Conservation (phyloP, 2,888 invertebrate genomes). For the Baronia brevicornis region DNA sequence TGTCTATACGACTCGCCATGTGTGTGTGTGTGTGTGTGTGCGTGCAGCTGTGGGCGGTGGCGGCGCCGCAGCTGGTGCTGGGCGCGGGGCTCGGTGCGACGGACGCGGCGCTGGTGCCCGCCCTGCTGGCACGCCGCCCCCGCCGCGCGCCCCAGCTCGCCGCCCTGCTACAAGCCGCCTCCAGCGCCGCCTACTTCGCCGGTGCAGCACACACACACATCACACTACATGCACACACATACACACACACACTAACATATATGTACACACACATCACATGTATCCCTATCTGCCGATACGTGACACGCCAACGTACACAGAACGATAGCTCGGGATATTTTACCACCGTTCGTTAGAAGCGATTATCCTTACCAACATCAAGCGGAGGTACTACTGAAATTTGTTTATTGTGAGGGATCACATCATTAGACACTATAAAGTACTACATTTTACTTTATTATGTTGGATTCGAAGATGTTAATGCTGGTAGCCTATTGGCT, state of each 20-base stretch:
- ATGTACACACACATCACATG: background rate
- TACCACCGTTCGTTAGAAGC: too few relatives aligned
- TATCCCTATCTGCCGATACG: background rate
- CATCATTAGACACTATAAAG: too few relatives aligned
- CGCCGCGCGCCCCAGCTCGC: slow-evolving; percentile 39
- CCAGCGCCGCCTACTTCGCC: slow-evolving; percentile 51
- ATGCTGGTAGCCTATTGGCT: too few relatives aligned
- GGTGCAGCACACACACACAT: slow-evolving; percentile 26
- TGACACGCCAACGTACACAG: too few relatives aligned
- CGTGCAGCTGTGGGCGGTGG: slow-evolving; percentile 35
- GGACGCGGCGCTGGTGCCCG: slow-evolving; percentile 62
- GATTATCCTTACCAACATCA: too few relatives aligned
- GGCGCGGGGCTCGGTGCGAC: slow-evolving; percentile 53
- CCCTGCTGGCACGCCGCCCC: slow-evolving; percentile 35
- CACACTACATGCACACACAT: slow-evolving; percentile 1
- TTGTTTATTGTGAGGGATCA: too few relatives aligned
- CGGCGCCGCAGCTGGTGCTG: slow-evolving; percentile 53
- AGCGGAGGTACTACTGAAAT: too few relatives aligned
- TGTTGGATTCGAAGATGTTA: too few relatives aligned
- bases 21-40: slow-evolving; percentile 2
- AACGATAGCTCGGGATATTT: too few relatives aligned
- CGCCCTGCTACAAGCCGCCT: slow-evolving; percentile 54
- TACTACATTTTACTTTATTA: too few relatives aligned
- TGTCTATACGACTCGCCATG: background rate
- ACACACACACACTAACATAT: background rate